Evolutionary conservation across 1,140 invertebrate genomes (phyloP), one percentile per base, ranked within the genome.

Genomic region (Drosophila ananassae): DNA sequence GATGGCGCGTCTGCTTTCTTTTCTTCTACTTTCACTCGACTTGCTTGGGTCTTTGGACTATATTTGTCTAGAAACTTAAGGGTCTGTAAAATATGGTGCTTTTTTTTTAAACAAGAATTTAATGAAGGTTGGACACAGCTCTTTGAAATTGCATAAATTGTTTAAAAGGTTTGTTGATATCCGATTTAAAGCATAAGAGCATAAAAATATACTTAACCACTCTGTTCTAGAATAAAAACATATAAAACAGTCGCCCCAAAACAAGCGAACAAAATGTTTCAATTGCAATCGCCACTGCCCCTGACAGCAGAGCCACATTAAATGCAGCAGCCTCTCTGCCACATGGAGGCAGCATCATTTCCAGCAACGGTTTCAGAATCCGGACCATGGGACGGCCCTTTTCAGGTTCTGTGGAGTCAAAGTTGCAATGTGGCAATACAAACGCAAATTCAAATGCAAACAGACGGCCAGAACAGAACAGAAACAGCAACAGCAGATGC

Each of bases 401-500:
- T 85, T 85, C 78, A 62, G 60, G 82, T 85, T 81, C 63, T 32
- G 47, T 24, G 46, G 61, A 48, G 51, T 48, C 48, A 61, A 47
- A 73, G 62, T 55, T 56, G 63, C 51, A 32, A 56, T 68, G 41
- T 44, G 21, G 62, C 73, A 64, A 79, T 62, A 51, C 64, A 81
- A 71, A 77, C 46, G 13, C 62, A 67, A 57, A 75, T 74, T 76
- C 39, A 63, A 78, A 71, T 30, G 47, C 68, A 63, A 55, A 74
- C 54, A 58, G 41, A 71, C 51, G 47, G 53, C 24, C 60, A 71
- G 55, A 74, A 67, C 64, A 71, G 79, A 39, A 67, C 64, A 71
- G 79, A 34, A 73, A 80, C 58, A 87, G 74, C 78, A 73, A 80
- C 58, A 87, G 74, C 78, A 87, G 82, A 85, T 85, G 82, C 82